Percentiles rank a stretch among this genome's conserved stretches.
Conservation (phyloP, 2,888 invertebrate species). For the Aphodius granarius region DNA sequence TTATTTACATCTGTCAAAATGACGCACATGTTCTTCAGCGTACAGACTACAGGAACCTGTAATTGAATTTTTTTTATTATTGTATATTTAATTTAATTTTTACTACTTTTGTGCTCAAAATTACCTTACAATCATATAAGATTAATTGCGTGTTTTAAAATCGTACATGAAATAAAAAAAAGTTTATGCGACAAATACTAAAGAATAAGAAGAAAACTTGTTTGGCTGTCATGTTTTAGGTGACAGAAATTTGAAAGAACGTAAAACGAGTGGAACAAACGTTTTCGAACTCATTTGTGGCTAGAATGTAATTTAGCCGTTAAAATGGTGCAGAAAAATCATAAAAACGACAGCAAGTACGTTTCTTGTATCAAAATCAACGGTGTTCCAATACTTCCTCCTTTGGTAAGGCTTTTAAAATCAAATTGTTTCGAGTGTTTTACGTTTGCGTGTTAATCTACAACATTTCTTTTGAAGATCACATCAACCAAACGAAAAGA, state of each 20-base stretch:
- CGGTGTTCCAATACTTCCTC: slow-evolving; percentile 74
- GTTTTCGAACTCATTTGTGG: neutral
- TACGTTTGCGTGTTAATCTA: neutral
- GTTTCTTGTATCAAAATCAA: slow-evolving; percentile 73
- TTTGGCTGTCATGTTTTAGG: neutral
- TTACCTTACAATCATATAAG: too few species aligned
- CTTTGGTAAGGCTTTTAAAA: slow-evolving; percentile 63
- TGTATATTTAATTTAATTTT: too few species aligned
- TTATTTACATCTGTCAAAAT: neutral
- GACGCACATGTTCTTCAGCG: neutral
- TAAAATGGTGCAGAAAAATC: slow-evolving; percentile 18
- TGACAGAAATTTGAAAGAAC: neutral
- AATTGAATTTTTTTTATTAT: too few species aligned
- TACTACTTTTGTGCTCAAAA: too few species aligned
- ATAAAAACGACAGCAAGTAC: slow-evolving; percentile 46
- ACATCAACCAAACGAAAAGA: slow-evolving; percentile 65
- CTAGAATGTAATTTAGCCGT: neutral
- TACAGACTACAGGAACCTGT: too few species aligned
- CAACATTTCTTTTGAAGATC: slow-evolving; percentile 57
- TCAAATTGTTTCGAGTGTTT: neutral
- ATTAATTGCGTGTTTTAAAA: too few species aligned
- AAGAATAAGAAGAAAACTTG: neutral
- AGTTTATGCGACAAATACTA: neutral
- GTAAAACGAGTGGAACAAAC: neutral
- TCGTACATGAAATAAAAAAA: neutral